These are phyloP conservation scores for Cydia splendana DNA, from an alignment of 1,140 invertebrate genomes.

Conservation along the genomic window DNA sequence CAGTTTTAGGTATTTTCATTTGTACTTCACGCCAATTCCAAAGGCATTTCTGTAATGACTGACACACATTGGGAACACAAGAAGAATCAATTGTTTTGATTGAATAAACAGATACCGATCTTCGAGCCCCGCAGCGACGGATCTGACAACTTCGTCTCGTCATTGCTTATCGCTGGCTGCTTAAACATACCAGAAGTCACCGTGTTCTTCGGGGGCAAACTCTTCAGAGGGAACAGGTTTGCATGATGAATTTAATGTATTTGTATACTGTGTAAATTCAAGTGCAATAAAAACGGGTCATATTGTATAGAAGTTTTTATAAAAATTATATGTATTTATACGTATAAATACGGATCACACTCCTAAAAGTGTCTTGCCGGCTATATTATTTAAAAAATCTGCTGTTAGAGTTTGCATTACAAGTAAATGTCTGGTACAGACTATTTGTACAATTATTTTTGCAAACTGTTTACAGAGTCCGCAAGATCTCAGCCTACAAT, in stretches of 20 bases:
- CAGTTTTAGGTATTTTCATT: background rate
- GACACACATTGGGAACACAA: background rate
- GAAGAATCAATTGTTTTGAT: background rate
- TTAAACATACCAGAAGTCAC: constrained; percentile 96
- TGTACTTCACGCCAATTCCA: background rate
- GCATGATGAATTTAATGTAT: too few species aligned
- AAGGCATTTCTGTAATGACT: background rate
- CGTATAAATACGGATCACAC: too few species aligned
- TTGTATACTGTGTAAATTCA: background rate
- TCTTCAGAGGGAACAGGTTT: constrained; percentile 93
- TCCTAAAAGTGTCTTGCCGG: too few species aligned
- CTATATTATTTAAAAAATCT: too few species aligned
- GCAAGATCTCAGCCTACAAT: constrained; percentile 89
- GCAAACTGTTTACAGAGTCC: constrained; percentile 76
- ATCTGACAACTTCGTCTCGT: constrained; percentile 94
- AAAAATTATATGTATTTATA: too few species aligned
- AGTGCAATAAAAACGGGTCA: too few species aligned
- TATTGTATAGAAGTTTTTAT: too few species aligned
- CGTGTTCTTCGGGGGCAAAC: constrained; percentile 93
- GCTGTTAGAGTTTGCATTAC: too few species aligned
- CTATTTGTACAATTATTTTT: background rate
- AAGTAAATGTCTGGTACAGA: too few species aligned
- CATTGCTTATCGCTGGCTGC: constrained; percentile 94
- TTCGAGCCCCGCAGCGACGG: constrained; percentile 95
- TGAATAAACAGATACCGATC: constrained; percentile 88